These are phyloP conservation scores for Pachymerium ferrugineum DNA, from an alignment of 2,888 invertebrate species.

Conservation along the genomic window DNA sequence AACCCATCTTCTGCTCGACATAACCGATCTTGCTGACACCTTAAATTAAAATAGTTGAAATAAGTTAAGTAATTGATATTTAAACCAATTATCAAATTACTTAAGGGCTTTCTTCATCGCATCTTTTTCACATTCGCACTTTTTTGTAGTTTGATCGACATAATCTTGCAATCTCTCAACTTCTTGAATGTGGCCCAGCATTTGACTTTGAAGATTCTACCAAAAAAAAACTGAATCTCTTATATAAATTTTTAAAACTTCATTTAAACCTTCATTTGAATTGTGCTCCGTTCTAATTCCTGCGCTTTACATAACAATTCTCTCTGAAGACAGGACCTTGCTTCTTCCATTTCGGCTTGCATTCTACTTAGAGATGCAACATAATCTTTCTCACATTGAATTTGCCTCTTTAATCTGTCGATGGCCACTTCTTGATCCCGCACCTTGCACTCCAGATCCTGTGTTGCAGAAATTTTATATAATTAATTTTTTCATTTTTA, in stretches of 20 bases:
- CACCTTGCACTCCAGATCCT: conserved; percentile 4
- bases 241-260: neutral
- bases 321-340: neutral
- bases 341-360: conserved; percentile 19
- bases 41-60: neutral
- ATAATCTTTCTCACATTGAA: conserved; percentile 28
- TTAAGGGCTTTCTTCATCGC: conserved; percentile 25
- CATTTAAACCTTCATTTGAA: conserved; percentile 20
- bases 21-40: neutral
- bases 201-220: conserved; percentile 29
- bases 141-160: conserved; percentile 17
- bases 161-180: neutral
- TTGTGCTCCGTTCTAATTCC: conserved; percentile 1
- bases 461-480: neutral
- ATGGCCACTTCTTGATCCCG: conserved; percentile 2
- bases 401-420: conserved; percentile 5
- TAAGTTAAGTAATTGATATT: neutral
- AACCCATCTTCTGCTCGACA: neutral
- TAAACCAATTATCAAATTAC: neutral
- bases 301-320: neutral
- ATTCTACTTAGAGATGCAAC: neutral
- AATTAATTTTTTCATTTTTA: neutral
- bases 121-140: conserved; percentile 29
- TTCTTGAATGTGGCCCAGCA: conserved; percentile 8
- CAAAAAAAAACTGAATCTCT: neutral